These are phyloP conservation scores for Percopsis omiscomaycus DNA, from an alignment of 2,797 vertebrate genomes.

Conservation along the genomic window DNA sequence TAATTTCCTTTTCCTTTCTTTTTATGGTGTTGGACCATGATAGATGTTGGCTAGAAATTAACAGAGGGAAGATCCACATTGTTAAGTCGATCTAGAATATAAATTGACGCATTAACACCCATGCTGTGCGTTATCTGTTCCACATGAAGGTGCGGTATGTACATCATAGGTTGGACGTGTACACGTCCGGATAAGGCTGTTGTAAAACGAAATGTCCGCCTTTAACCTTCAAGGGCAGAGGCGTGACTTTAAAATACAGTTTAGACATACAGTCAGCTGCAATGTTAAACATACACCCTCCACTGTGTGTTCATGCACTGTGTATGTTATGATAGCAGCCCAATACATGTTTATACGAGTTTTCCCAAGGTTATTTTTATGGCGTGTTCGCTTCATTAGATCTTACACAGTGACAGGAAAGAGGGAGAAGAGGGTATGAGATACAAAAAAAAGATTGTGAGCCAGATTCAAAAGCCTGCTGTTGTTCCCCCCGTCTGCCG, in stretches of 20 bases:
- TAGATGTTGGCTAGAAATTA: too few relatives aligned
- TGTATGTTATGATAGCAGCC: background rate
- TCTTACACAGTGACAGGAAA: constrained; percentile 4
- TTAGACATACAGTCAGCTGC: background rate
- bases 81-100: too few relatives aligned
- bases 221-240: too few relatives aligned
- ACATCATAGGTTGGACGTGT: too few relatives aligned
- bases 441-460: constrained; percentile 15
- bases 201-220: background rate
- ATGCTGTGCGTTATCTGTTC: too few relatives aligned
- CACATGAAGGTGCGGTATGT: too few relatives aligned
- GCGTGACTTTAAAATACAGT: too few relatives aligned
- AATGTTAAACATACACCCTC: background rate
- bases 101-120: too few relatives aligned
- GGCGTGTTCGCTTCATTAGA: constrained; percentile 7
- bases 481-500: constrained; percentile 20
- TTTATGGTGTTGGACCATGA: background rate
- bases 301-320: background rate
- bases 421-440: background rate
- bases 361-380: background rate
- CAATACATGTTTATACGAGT: background rate
- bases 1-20: constrained; percentile 22
- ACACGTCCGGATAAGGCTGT: too few relatives aligned
- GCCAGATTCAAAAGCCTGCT: constrained; percentile 39
- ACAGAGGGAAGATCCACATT: too few relatives aligned